These are phyloP conservation scores for Falcunculus frontatus DNA, from an alignment of 2,113 vertebrate species.

Conservation along the genomic window DNA sequence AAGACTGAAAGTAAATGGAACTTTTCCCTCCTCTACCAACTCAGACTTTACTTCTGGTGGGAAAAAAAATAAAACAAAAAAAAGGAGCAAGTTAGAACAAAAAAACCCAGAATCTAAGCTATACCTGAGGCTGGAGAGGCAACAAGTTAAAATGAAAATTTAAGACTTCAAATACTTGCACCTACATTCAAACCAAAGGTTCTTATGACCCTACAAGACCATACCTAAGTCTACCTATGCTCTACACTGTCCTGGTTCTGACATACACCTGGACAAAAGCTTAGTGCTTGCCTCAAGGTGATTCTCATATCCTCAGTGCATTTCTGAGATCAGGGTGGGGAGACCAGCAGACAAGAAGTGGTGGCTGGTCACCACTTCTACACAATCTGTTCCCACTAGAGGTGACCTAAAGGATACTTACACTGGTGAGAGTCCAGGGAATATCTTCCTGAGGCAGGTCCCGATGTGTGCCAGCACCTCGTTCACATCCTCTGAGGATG, in stretches of 20 bases:
- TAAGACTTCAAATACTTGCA: neutral
- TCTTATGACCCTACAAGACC: neutral
- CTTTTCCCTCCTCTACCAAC: neutral
- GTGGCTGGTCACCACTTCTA: neutral
- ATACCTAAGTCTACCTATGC: neutral
- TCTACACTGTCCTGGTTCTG: neutral
- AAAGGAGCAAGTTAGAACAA: neutral
- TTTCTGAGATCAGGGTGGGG: neutral
- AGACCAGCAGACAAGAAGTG: neutral
- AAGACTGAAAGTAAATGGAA: neutral
- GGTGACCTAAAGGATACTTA: slow-evolving; percentile 67
- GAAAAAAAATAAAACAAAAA: neutral
- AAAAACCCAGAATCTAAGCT: neutral
- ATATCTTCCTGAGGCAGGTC: slow-evolving; percentile 88
- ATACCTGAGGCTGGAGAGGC: neutral
- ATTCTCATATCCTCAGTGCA: neutral
- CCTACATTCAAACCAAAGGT: neutral
- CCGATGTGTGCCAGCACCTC: slow-evolving; percentile 91
- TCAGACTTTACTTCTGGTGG: neutral
- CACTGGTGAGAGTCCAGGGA: slow-evolving; percentile 88
- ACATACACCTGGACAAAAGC: neutral
- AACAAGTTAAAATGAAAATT: neutral
- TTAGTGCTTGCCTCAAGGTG: neutral
- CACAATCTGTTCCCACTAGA: neutral
- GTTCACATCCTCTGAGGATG: slow-evolving; percentile 85